Percentiles rank a stretch among this genome's conserved stretches.
Conservation (phyloP, 2,888 invertebrate genomes). For the Zootermopsis nevadensis region DNA sequence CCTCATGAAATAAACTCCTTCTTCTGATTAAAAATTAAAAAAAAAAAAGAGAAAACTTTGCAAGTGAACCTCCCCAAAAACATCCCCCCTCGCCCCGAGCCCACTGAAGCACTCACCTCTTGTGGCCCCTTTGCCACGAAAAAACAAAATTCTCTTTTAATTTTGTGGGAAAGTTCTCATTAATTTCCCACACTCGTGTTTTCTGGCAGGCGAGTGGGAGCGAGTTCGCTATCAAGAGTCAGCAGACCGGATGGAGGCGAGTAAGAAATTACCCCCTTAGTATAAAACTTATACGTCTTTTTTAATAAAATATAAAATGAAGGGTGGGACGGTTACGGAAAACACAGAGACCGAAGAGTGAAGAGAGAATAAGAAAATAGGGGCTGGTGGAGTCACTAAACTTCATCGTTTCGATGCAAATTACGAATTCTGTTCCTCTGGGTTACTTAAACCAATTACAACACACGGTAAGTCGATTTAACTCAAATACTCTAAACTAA, state of each 20-base stretch:
- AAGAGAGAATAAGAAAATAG: background rate
- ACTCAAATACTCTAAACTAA: too few species aligned
- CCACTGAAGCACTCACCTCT: background rate
- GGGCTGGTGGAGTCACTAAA: constrained; percentile 26
- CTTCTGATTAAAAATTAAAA: constrained; percentile 48
- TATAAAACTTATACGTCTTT: constrained; percentile 43
- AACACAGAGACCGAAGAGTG: background rate
- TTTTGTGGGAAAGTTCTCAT: constrained; percentile 51
- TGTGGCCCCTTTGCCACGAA: constrained; percentile 33
- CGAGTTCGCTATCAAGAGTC: background rate
- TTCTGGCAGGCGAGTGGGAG: constrained; percentile 6
- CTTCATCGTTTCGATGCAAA: constrained; percentile 30
- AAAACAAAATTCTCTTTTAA: constrained; percentile 51
- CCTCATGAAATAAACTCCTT: constrained; percentile 40
- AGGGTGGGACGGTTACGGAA: background rate
- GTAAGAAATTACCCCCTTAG: constrained; percentile 30
- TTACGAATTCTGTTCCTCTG: background rate
- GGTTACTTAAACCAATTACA: too few species aligned
- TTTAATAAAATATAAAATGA: constrained; percentile 42
- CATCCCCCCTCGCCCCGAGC: background rate
- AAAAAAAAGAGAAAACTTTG: too few species aligned
- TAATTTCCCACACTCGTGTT: constrained; percentile 47
- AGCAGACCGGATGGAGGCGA: constrained; percentile 2
- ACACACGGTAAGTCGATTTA: too few species aligned
- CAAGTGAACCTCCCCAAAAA: background rate